These are phyloP conservation scores for Netelia inedita DNA, from an alignment of 2,888 invertebrate genomes.

Conservation along the genomic window DNA sequence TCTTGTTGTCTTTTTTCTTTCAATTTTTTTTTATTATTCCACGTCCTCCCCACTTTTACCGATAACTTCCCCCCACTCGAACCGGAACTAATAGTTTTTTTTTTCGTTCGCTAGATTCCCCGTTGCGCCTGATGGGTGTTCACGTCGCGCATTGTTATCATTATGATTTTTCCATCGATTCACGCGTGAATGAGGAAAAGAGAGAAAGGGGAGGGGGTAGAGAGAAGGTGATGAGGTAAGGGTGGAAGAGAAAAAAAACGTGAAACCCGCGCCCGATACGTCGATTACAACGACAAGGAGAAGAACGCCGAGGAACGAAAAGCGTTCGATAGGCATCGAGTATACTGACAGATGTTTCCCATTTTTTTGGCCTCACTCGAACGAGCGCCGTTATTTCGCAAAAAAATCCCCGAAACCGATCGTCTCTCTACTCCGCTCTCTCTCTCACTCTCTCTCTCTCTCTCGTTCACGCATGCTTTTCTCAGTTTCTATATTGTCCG, in stretches of 20 bases:
- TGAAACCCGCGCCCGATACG: conserved; percentile 53
- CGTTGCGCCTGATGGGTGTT: conserved; percentile 75
- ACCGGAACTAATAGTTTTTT: conserved; percentile 82
- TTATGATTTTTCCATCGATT: conserved; percentile 74
- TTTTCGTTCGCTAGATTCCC: conserved; percentile 74
- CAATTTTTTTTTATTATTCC: conserved; percentile 39
- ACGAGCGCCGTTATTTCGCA: conserved; percentile 83
- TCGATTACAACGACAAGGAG: conserved; percentile 74
- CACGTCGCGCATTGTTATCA: conserved; percentile 73
- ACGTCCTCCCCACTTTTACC: conserved; percentile 57
- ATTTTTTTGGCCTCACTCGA: conserved; percentile 79
- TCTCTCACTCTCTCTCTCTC: conserved; percentile 14
- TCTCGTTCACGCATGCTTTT: conserved; percentile 19
- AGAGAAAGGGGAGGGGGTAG: conserved; percentile 20
- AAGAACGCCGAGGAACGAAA: conserved; percentile 70
- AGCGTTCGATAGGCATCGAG: conserved; percentile 83
- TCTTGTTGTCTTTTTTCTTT: conserved; percentile 30
- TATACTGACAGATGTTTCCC: conserved; percentile 83
- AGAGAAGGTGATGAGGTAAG: conserved; percentile 30
- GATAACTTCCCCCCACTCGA: conserved; percentile 70
- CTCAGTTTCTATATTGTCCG: conserved; percentile 30
- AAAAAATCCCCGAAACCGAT: conserved; percentile 82
- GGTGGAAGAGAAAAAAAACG: conserved; percentile 35
- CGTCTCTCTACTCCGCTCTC: conserved; percentile 73
- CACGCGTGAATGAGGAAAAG: conserved; percentile 73